Conservation (phyloP, 2,113 vertebrate genomes). For the Eudyptes chrysolophus region DNA sequence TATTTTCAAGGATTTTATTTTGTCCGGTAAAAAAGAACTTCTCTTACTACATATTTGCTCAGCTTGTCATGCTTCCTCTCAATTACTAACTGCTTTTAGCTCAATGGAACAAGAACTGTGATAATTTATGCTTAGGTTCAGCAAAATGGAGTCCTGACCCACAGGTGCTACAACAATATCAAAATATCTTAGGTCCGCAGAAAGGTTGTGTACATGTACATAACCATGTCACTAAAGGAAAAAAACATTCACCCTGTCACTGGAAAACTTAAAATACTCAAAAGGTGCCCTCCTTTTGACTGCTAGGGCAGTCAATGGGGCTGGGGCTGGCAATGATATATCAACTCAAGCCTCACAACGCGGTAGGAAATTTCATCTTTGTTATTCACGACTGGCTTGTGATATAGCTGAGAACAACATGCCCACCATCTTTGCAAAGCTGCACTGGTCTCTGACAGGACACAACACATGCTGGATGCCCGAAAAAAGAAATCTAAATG, state of each 20-base stretch:
- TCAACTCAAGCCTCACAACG: neutral
- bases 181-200: neutral
- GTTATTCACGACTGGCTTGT: neutral
- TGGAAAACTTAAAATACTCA: neutral
- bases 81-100: neutral
- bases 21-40: neutral
- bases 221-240: neutral
- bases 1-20: neutral
- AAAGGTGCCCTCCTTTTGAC: neutral
- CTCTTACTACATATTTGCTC: neutral
- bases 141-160: neutral
- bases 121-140: neutral
- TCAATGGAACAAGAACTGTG: neutral
- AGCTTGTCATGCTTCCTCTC: neutral
- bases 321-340: neutral
- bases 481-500: neutral
- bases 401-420: neutral
- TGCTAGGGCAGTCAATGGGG: neutral
- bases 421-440: neutral
- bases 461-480: neutral
- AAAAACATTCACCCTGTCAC: neutral
- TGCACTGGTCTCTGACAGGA: neutral
- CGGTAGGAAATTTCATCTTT: neutral
- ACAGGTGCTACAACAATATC: neutral
- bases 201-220: neutral